phyloP scores from a whole-genome alignment of 2,888 invertebrate genomes.

The Lepidonotus clava region DNA sequence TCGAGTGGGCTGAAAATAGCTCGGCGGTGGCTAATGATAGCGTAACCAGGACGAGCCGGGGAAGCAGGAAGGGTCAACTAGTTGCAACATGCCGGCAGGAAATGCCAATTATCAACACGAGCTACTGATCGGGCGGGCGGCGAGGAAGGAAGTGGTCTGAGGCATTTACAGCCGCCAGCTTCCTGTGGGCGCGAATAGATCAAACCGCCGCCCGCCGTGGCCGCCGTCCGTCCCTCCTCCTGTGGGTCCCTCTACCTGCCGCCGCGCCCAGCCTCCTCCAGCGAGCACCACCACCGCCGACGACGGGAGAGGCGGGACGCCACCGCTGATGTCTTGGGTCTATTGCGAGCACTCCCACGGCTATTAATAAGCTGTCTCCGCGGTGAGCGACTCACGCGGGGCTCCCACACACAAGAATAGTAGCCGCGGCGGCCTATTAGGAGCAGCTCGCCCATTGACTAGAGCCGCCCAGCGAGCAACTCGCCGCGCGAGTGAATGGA shows the following conservation, averaged over 20 bases:
- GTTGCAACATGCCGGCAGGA: neutral
- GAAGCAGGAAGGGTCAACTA: neutral
- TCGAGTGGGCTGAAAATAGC: neutral
- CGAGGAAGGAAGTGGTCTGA: too few species aligned
- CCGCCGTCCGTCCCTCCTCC: too few species aligned
- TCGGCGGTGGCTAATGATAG: neutral
- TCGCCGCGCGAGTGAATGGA: neutral
- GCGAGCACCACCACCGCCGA: too few species aligned
- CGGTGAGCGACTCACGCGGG: neutral
- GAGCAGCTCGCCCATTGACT: neutral
- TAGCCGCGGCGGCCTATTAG: neutral
- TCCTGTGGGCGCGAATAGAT: constrained; percentile 18
- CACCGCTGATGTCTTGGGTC: neutral
- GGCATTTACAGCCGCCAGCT: neutral
- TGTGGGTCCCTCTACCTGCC: too few species aligned
- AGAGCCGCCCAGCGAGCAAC: neutral
- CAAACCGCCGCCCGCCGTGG: too few species aligned
- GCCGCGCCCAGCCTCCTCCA: too few species aligned
- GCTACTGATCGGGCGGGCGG: constrained; percentile 13
- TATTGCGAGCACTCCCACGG: neutral
- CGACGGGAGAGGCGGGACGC: too few species aligned
- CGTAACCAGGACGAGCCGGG: neutral
- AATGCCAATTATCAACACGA: neutral
- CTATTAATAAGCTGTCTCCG: neutral
- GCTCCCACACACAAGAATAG: neutral